These are phyloP conservation scores for Hemicrepidius hirtus DNA, from an alignment of 2,888 invertebrate genomes.

Conservation along the genomic window DNA sequence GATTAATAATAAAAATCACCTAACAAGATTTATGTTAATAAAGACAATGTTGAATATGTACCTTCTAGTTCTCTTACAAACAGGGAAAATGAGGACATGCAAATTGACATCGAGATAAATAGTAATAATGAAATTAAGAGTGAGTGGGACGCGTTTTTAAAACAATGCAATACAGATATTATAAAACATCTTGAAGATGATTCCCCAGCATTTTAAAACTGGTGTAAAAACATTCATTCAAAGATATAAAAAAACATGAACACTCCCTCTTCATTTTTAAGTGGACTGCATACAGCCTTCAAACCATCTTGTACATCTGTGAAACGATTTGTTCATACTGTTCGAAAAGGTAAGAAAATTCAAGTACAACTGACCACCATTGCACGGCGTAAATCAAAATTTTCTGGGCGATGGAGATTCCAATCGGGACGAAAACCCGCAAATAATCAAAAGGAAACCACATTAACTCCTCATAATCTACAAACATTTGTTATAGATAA, in stretches of 20 bases:
- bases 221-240: background rate
- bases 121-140: too few species aligned
- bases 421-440: background rate
- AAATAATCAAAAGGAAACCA: background rate
- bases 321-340: background rate
- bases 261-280: background rate
- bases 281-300: background rate
- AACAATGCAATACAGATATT: too few species aligned
- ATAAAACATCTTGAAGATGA: too few species aligned
- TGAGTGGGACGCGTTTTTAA: too few species aligned
- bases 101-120: too few species aligned
- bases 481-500: background rate
- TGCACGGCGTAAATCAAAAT: background rate
- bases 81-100: too few species aligned
- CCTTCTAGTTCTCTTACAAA: too few species aligned
- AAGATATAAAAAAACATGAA: background rate
- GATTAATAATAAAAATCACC: too few species aligned
- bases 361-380: background rate
- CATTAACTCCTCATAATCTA: background rate
- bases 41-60: too few species aligned
- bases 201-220: background rate
- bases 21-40: too few species aligned
- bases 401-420: background rate
- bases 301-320: background rate
- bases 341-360: background rate